A percentile compares a stretch with the other conserved stretches of the same genome.
phyloP scores from a whole-genome alignment of 2,113 vertebrate genomes.

The Octodon degus region DNA sequence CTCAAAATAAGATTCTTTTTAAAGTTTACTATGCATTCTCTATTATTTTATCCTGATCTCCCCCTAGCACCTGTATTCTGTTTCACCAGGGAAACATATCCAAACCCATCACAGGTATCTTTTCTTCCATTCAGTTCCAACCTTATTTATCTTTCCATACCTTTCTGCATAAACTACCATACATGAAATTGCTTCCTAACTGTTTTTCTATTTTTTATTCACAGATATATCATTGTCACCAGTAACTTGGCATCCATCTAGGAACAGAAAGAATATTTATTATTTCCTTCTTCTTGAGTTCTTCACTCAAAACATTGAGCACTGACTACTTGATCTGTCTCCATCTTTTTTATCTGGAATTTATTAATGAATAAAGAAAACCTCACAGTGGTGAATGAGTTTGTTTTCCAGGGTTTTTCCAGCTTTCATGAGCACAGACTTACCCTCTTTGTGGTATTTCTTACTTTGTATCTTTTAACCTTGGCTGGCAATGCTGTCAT shows the following conservation, averaged over 20 bases:
- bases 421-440: slow-evolving; percentile 63
- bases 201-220: background rate
- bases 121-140: background rate
- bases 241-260: background rate
- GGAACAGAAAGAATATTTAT: background rate
- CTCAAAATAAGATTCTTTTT: background rate
- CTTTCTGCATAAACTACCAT: background rate
- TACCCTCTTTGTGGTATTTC: slow-evolving; percentile 75
- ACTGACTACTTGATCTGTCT: background rate
- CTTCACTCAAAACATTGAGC: background rate
- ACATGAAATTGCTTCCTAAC: background rate
- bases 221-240: background rate
- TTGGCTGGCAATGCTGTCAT: slow-evolving; percentile 76
- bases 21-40: background rate
- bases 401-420: slow-evolving; percentile 77
- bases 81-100: background rate
- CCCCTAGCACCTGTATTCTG: background rate
- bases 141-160: background rate
- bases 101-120: background rate
- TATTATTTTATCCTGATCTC: background rate
- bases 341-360: background rate
- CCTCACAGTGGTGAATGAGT: slow-evolving; percentile 73
- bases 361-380: slow-evolving; percentile 72
- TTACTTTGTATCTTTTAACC: slow-evolving; percentile 74
- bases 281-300: background rate